Conservation (phyloP, 2,888 invertebrate genomes). For the Lepidonotus clava region DNA sequence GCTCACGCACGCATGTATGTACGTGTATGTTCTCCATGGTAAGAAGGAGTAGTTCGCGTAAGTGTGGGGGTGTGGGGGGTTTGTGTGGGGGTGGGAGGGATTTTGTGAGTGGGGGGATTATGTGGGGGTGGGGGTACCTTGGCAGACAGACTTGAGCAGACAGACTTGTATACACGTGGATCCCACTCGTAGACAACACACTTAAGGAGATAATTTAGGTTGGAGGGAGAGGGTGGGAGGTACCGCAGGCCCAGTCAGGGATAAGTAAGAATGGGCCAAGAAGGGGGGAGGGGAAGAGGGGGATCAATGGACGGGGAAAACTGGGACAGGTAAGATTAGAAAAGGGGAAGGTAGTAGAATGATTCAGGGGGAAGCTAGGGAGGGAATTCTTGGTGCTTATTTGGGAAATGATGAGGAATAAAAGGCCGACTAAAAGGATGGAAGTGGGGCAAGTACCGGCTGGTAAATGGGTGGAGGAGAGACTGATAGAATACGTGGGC, state of each 20-base stretch:
- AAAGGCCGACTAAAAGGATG: not conserved
- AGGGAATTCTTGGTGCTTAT: too few relatives aligned
- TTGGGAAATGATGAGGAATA: not conserved
- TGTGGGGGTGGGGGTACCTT: too few relatives aligned
- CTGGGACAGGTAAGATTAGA: not conserved
- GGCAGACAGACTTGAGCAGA: too few relatives aligned
- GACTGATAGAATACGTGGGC: too few relatives aligned
- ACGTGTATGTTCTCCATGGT: too few relatives aligned
- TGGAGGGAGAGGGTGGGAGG: not conserved
- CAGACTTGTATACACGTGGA: too few relatives aligned
- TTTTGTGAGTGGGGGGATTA: not conserved
- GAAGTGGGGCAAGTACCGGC: too few relatives aligned
- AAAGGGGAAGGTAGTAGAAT: too few relatives aligned
- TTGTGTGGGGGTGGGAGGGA: not conserved
- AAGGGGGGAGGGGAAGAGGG: not conserved
- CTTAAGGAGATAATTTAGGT: not conserved
- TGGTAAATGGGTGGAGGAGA: too few relatives aligned
- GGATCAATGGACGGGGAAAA: not conserved
- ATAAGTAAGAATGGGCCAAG: not conserved
- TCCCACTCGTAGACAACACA: not conserved
- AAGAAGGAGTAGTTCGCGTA: too few relatives aligned
- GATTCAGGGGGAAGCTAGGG: not conserved
- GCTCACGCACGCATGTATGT: not conserved
- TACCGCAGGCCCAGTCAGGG: not conserved
- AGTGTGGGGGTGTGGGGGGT: not conserved